Evolutionary conservation across 2,888 invertebrate species (phyloP).

Genomic region (Microctonus aethiopoides): DNA sequence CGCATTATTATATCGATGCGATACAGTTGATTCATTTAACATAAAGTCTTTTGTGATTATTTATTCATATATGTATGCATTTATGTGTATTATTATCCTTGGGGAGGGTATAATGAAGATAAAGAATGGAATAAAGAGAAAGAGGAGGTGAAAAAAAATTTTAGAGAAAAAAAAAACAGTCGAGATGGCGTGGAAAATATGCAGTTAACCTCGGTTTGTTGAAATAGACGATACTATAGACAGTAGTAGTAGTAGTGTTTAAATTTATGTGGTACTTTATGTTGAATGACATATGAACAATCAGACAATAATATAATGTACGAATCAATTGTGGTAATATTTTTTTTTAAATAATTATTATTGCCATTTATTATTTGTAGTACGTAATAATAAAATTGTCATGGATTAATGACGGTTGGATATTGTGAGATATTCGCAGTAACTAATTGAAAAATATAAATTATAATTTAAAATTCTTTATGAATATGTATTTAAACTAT

Average conservation of each 20-base stretch:
- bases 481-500: not conserved
- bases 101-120: not conserved
- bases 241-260: too few species aligned
- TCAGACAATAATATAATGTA: not conserved
- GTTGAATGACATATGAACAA: not conserved
- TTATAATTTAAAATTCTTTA: not conserved
- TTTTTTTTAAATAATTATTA: too few species aligned
- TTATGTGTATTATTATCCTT: not conserved
- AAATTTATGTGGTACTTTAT: not conserved
- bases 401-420: not conserved
- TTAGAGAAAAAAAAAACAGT: not conserved
- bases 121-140: not conserved
- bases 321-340: not conserved
- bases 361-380: not conserved
- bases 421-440: too few species aligned
- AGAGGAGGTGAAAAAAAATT: not conserved
- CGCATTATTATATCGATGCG: conserved; percentile 34
- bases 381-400: not conserved
- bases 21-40: conserved; percentile 10
- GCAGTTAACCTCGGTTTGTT: not conserved
- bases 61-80: not conserved
- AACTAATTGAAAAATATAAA: not conserved
- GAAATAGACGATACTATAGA: not conserved
- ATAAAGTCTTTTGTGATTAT: conserved; percentile 5
- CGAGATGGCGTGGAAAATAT: not conserved